Evolutionary conservation across 2,113 vertebrate species (phyloP).

Genomic region (Phylloscopus trochilus): DNA sequence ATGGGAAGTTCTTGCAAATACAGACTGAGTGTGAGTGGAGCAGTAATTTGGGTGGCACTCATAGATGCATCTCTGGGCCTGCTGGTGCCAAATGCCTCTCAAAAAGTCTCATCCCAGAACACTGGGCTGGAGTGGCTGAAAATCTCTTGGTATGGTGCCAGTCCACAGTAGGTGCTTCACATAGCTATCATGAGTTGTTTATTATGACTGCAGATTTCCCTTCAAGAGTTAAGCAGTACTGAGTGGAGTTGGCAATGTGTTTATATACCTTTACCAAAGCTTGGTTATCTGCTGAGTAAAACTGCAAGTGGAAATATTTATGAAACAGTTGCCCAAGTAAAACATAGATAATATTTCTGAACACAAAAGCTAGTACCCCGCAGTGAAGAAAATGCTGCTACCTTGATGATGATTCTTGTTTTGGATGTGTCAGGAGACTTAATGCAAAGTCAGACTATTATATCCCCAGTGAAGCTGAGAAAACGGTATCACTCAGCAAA

Average conservation of each 20-base stretch:
- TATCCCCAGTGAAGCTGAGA: not conserved
- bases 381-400: not conserved
- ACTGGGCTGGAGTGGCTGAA: not conserved
- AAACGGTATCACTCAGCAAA: not conserved
- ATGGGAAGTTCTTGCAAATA: not conserved
- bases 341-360: not conserved
- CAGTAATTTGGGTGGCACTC: not conserved
- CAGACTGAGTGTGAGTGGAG: not conserved
- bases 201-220: not conserved
- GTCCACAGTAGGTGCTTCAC: not conserved
- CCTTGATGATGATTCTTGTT: not conserved
- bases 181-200: not conserved
- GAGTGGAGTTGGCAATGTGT: not conserved
- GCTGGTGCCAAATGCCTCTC: not conserved
- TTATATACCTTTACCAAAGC: not conserved
- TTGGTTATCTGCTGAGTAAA: not conserved
- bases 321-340: not conserved
- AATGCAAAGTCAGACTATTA: not conserved
- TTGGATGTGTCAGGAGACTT: not conserved
- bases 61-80: not conserved
- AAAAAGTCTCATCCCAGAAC: not conserved
- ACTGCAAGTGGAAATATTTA: not conserved
- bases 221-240: not conserved
- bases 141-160: not conserved
- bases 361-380: not conserved